Evolutionary conservation across 92 coral and sea anemone species (phyloP).

Genomic region (Chrysogorgia sp.): DNA sequence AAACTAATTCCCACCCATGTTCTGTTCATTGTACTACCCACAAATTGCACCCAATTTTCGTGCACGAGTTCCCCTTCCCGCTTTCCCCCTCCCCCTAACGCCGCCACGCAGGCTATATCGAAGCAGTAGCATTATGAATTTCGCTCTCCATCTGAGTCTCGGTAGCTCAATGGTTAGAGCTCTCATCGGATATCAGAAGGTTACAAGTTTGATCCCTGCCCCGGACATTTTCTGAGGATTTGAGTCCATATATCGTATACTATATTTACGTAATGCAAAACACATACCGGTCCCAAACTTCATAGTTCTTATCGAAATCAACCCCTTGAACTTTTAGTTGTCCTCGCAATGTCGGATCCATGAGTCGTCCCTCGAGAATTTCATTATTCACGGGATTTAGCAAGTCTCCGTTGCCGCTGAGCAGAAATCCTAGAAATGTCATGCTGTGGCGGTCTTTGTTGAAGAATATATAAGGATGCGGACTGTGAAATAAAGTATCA

Average conservation of each 20-base stretch:
- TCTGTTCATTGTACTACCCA: no score
- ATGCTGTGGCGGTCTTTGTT: constrained; percentile 78
- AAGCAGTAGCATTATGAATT: no score
- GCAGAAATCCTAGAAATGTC: constrained; percentile 89
- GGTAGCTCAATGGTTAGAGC: no score
- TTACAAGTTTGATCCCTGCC: no score
- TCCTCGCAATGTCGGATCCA: constrained; percentile 61
- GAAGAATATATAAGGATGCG: constrained; percentile 91
- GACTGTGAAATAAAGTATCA: constrained; percentile 46
- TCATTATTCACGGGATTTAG: constrained; percentile 65
- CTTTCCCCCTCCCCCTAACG: no score
- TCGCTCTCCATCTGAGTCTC: no score
- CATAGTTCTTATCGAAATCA: constrained; percentile 57
- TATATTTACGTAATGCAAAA: neutral
- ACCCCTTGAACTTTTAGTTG: constrained; percentile 71
- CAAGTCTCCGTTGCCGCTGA: constrained; percentile 69
- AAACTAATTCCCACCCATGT: no score
- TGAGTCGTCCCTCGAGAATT: constrained; percentile 53
- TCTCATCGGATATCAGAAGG: no score
- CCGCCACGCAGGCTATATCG: no score
- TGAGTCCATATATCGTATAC: no score
- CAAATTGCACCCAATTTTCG: neutral
- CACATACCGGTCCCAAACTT: constrained; percentile 61
- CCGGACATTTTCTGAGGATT: no score
- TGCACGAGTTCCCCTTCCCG: neutral